A percentile compares a stretch with the other conserved stretches of the same genome.
These are phyloP conservation scores for Anoncus sp. DNA, from an alignment of 2,888 invertebrate genomes.

Conservation along the genomic window DNA sequence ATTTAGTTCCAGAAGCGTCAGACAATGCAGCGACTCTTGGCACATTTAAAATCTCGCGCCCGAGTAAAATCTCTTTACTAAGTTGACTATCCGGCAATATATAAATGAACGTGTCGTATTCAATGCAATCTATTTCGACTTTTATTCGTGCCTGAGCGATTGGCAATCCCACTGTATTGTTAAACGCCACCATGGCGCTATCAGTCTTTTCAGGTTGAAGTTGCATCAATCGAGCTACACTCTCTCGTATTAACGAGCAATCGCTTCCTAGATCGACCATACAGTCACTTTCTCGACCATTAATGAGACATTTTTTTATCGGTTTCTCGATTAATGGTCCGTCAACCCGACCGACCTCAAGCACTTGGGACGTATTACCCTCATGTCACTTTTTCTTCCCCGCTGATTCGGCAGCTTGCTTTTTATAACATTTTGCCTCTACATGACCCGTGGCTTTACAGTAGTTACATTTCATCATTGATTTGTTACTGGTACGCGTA, in stretches of 20 bases:
- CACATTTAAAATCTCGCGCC: slow-evolving; percentile 32
- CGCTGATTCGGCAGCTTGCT: neutral
- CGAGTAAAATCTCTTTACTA: slow-evolving; percentile 35
- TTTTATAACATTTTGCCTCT: slow-evolving; percentile 39
- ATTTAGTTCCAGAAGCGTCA: slow-evolving; percentile 29
- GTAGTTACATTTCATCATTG: slow-evolving; percentile 27
- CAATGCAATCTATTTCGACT: slow-evolving; percentile 22
- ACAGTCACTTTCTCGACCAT: slow-evolving; percentile 28
- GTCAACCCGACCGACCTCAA: slow-evolving; percentile 21
- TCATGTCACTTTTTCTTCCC: slow-evolving; percentile 32
- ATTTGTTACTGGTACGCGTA: neutral
- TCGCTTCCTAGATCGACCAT: slow-evolving; percentile 50
- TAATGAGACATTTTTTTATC: slow-evolving; percentile 29
- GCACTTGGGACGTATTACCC: slow-evolving; percentile 3
- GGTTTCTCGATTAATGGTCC: slow-evolving; percentile 28
- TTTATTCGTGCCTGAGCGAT: slow-evolving; percentile 30
- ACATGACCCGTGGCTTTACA: slow-evolving; percentile 33
- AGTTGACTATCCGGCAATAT: slow-evolving; percentile 42
- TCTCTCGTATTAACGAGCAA: slow-evolving; percentile 42
- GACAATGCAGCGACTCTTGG: slow-evolving; percentile 8
- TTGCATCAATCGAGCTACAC: slow-evolving; percentile 27
- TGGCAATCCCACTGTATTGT: slow-evolving; percentile 28
- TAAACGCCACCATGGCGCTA: slow-evolving; percentile 26
- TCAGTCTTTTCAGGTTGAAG: slow-evolving; percentile 30
- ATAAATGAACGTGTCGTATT: slow-evolving; percentile 23